Evolutionary conservation across 2,888 invertebrate genomes (phyloP), one percentile per base, ranked within the genome.

Genomic region (Sphaerophoria rueppellii): DNA sequence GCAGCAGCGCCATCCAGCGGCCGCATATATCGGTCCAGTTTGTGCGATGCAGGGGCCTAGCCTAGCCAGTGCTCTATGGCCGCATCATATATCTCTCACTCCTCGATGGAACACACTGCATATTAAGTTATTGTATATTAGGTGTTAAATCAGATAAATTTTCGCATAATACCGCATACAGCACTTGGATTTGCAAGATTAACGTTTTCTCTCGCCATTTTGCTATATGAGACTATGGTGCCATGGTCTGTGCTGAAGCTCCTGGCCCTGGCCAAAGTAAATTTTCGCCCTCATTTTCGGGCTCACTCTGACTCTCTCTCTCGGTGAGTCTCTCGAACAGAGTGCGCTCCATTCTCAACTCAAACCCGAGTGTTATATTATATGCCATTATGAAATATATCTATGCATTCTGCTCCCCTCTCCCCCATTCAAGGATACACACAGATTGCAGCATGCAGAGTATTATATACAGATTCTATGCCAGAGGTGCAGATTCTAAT

Each of bases 121-220:
- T 91, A 92, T 91, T 91, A 92, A 91, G 91, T 91, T 92, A 92
- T 92, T 91, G 92, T 92, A 92, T 92, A 92, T 92, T 92, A 92
- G 92, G 92, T 92, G 92, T 92, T 92, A 92, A 92, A 92, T 92
- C 92, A 92, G 92, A 92, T 92, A 92, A 92, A 92, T 92, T 92
- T 91, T 91, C 91, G 91, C 91, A 91, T 91, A 91, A 91, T 91
- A 91, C 91, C 91, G 91, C 91, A 91, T 91, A 90, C 91, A 91
- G 91, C 91, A 91, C 91, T 91, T 90, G 91, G 91, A 91, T 91
- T 91, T 91, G 90, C 90, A 89, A 91, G 91, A 91, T 91, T 91
- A 91, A 91, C 91, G 91, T 88, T 87, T 86, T 87, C 86, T 87
- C 86, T 83, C 76, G 78, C 86, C 74, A 71, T 70, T 89, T 87